Conservation (phyloP, 2,113 vertebrate genomes). For the Sterna hirundo region DNA sequence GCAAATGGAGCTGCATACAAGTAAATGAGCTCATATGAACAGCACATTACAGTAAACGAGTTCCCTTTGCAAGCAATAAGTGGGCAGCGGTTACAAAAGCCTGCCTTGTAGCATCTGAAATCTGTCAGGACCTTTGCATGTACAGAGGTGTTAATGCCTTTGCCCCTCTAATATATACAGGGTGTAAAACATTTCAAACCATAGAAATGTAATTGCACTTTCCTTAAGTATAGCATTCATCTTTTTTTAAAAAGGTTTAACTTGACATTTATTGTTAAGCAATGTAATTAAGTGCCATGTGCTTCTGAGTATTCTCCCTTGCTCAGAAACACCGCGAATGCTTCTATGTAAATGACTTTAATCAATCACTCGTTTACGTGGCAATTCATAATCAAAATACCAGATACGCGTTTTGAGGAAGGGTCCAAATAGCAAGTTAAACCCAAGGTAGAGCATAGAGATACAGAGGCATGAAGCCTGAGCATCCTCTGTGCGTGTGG, state of each 20-base stretch:
- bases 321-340: conserved; percentile 37
- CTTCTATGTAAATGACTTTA: conserved; percentile 65
- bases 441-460: not conserved
- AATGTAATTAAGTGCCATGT: conserved; percentile 65
- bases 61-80: not conserved
- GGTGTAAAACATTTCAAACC: conserved; percentile 56
- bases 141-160: conserved; percentile 26
- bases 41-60: not conserved
- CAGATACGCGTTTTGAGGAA: conserved; percentile 51
- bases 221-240: conserved; percentile 43
- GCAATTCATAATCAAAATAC: conserved; percentile 67
- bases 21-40: conserved; percentile 46
- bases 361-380: conserved; percentile 64
- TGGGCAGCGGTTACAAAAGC: conserved; percentile 9
- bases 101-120: conserved; percentile 28
- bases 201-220: conserved; percentile 48
- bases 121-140: conserved; percentile 29
- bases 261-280: conserved; percentile 68
- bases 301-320: conserved; percentile 42
- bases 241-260: conserved; percentile 59
- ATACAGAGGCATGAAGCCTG: not conserved
- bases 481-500: not conserved
- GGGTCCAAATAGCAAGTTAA: conserved; percentile 36
- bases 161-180: conserved; percentile 17
- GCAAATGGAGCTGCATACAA: not conserved